Evolutionary conservation across 2,888 invertebrate species (phyloP), one percentile per base, ranked within the genome.

Genomic region (Choreutis nemorana): DNA sequence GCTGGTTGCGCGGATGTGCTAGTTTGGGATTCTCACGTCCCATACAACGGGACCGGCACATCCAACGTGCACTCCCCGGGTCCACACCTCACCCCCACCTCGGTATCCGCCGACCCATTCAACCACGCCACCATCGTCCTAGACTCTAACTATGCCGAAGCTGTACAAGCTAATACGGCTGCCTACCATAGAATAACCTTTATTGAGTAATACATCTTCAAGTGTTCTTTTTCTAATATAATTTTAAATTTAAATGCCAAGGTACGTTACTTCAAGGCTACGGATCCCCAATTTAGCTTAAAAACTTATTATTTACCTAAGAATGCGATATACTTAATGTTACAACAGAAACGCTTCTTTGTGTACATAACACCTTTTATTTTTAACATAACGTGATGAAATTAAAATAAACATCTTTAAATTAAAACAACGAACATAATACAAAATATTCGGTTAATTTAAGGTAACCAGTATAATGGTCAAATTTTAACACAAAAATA

Each of bases 71-170:
- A 83, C 40, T 77, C 75, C 12, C 73, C 81, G 1, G 70, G 70
- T 1, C 66, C 68, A 1, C 68, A 77, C 32, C 55, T 79, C 16
- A 51, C 81, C 14, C 72, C 84, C 2, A 85, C 83, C 1, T 80
- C 85, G 3, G 83, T 82, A 1, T 53, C 81, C 8, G 65, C 81
- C 1, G 84, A 83, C 36, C 67, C 71, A 33, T 62, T 71, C 31
- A 71, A 80, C 36, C 70, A 68, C 30, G 50, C 70, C 13, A 73
- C 86, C 45, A 55, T 86, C 15, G 68, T 84, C 9, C 57, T 86
- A 2, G 83, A 86, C 45, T 83, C 84, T 6, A 85, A 85, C 45
- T 85, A 85, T 52, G 80, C 72, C 1, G 85, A 85, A 44, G 84
- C 75, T 33, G 66, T 85, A 30, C 65, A 75, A 25, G 70, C 68